phyloP scores from a whole-genome alignment of 2,797 vertebrate species.

The Aldrovandia affinis region DNA sequence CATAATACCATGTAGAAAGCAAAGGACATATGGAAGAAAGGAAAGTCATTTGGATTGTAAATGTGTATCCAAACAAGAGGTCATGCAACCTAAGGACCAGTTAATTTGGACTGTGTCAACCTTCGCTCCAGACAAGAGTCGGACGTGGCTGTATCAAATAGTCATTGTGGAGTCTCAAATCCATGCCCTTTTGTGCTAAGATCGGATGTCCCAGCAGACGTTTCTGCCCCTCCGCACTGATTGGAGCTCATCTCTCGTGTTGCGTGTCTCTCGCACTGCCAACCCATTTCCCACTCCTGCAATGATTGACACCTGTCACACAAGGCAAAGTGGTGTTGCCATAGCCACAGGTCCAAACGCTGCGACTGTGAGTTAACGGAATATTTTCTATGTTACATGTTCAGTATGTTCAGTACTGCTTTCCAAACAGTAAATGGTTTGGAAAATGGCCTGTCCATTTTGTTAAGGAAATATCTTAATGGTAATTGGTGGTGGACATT shows the following conservation, averaged over 20 bases:
- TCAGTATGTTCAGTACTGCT: not conserved
- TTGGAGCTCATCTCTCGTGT: not conserved
- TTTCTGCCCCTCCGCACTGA: slow-evolving; percentile 21
- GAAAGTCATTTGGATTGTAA: too few species aligned
- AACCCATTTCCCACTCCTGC: not conserved
- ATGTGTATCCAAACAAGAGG: not conserved
- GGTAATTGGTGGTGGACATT: not conserved
- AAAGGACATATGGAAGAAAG: too few species aligned
- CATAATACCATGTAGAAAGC: too few species aligned
- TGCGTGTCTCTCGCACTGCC: slow-evolving; percentile 37
- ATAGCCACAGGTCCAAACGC: not conserved
- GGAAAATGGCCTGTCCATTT: not conserved
- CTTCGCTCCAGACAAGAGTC: not conserved
- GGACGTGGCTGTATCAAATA: slow-evolving; percentile 7
- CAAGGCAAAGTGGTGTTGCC: too few species aligned
- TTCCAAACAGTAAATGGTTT: not conserved
- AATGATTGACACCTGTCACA: not conserved
- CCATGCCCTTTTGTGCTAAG: slow-evolving; percentile 4
- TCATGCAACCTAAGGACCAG: not conserved
- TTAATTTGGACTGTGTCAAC: slow-evolving; percentile 11
- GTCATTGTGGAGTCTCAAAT: slow-evolving; percentile 9
- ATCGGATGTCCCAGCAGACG: slow-evolving; percentile 18
- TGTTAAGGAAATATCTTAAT: not conserved
- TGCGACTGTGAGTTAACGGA: not conserved
- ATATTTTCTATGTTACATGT: not conserved